Evolutionary conservation across 2,113 vertebrate species (phyloP).

Genomic region (Eubucco bourcierii): DNA sequence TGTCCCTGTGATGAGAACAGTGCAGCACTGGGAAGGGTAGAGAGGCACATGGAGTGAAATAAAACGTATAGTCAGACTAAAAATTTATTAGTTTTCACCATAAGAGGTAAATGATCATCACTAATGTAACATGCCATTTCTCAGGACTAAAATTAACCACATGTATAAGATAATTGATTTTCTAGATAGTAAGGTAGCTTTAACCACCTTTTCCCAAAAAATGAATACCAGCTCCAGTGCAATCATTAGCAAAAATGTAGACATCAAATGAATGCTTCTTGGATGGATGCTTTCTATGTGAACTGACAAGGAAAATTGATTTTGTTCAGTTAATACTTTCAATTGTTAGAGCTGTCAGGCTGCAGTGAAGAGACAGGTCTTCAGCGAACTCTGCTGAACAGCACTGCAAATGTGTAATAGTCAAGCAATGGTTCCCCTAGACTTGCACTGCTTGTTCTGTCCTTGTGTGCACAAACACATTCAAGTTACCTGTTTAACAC

Average conservation of each 20-base stretch:
- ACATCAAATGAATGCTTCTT: background rate
- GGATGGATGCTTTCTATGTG: background rate
- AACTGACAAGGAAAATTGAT: background rate
- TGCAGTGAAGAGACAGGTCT: background rate
- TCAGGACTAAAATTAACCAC: background rate
- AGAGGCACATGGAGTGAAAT: background rate
- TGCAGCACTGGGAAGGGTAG: fast-evolving
- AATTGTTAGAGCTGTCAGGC: background rate
- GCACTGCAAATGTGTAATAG: too few species aligned
- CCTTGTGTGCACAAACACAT: background rate
- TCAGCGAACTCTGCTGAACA: background rate
- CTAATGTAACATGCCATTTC: background rate
- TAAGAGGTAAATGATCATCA: background rate
- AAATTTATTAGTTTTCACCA: background rate
- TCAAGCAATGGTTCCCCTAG: background rate
- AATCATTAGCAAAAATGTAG: background rate
- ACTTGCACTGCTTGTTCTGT: background rate
- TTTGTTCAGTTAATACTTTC: background rate
- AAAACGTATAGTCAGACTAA: background rate
- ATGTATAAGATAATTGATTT: background rate
- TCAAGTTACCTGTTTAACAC: background rate
- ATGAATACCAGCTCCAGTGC: background rate
- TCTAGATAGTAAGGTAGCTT: background rate
- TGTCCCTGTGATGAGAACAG: background rate
- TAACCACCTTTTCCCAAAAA: background rate